Percentiles rank a stretch among this genome's conserved stretches.
Evolutionary conservation across 2,113 vertebrate species (phyloP).

Genomic region (Orientallactaga bullata): DNA sequence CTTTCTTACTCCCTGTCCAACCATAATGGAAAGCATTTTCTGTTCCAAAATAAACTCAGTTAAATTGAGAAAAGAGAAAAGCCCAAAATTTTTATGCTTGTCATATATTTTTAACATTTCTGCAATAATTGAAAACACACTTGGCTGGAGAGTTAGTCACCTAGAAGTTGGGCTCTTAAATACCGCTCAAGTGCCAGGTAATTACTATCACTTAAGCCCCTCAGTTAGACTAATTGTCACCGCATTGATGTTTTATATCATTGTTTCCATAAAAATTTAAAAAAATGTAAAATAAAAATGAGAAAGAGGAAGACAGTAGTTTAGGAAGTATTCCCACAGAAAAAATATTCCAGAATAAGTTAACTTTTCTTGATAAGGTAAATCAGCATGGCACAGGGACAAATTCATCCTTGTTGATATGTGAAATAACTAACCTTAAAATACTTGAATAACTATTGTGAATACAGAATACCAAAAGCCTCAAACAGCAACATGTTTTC

Average conservation of each 20-base stretch:
- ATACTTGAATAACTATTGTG: background rate
- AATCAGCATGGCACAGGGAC: background rate
- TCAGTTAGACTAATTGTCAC: background rate
- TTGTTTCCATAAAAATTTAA: background rate
- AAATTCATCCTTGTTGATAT: background rate
- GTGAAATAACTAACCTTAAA: background rate
- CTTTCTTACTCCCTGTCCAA: background rate
- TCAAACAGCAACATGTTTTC: background rate
- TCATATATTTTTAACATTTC: constrained; percentile 56
- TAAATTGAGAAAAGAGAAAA: constrained; percentile 44
- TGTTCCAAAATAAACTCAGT: constrained; percentile 50
- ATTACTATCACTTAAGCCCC: background rate
- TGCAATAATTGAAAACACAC: constrained; percentile 16
- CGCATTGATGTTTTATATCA: background rate
- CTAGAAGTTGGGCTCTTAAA: background rate
- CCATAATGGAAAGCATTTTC: constrained; percentile 49
- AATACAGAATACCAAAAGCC: background rate
- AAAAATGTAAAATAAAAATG: background rate
- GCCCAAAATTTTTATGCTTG: constrained; percentile 4
- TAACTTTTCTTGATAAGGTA: background rate
- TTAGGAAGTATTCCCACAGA: background rate
- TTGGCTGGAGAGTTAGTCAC: constrained; percentile 7
- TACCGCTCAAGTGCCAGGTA: constrained; percentile 20
- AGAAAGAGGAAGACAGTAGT: background rate
- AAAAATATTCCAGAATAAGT: background rate